Evolutionary conservation across 1,140 invertebrate species (phyloP), one percentile per base, ranked within the genome.

Genomic region (Leucophenga varia): DNA sequence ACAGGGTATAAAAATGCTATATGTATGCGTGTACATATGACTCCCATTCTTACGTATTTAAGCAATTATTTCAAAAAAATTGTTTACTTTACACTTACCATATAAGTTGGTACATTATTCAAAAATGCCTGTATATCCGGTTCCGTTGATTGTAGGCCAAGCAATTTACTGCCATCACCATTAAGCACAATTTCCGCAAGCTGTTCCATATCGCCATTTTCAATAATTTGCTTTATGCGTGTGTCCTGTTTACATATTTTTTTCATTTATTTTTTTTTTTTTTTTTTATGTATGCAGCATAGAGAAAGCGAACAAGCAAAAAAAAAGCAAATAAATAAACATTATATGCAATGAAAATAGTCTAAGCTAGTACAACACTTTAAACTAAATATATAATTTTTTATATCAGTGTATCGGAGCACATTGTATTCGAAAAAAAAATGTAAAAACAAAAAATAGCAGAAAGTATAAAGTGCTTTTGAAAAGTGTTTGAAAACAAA

Each of bases 81-180:
- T n/a, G 37, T 14, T 16, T 13, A 17, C 17, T 2, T 25, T 13
- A 30, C 35, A 55, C 71, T 80, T 78, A 92, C 91, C 88, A 95
- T 93, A 64, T 94, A 94, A 17, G 84, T 82, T 5, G 93, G 91
- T 35, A 96, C 88, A 64, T 93, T 91, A 61, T 92, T 85, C 35
- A 96, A 80, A 77, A 96, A 95, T 4, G 88, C 83, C 75, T 95
- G 90, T 12, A 95, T 81, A 76, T 95, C 91, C 1, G 84, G 78
- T 74, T 93, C 87, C 31, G 79, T 77, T 19, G 90, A 89, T 36
- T 80, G 82, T 52, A 84, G 79, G 1, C 86, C 86, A 18, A 93
- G 76, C 28, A 96, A 76, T 63, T 86, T 81, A 46, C 86, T 83
- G 0, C 91, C 91, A 59, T 93, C 86, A 2, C 93, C 93, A 49